Conservation (phyloP, 2,797 vertebrate species). For the Micromesistius poutassou region DNA sequence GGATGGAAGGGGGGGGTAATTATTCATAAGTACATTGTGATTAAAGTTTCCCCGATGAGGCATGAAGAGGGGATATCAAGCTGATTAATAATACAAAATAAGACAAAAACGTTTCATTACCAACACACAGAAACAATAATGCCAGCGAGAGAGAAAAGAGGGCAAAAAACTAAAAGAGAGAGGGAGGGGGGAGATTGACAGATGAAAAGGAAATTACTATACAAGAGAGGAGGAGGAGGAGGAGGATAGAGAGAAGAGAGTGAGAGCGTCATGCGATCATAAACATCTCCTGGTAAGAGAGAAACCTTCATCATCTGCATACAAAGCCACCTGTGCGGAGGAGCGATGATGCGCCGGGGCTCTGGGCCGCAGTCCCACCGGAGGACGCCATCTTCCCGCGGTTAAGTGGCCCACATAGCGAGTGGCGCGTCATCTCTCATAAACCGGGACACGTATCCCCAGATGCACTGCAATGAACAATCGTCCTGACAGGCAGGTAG, state of each 20-base stretch:
- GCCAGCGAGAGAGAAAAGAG: constrained; percentile 1
- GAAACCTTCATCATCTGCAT: constrained; percentile 45
- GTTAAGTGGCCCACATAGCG: constrained; percentile 59
- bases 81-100: background rate
- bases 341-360: background rate
- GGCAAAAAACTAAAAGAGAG: background rate
- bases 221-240: background rate
- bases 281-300: constrained; percentile 23
- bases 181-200: constrained; percentile 5
- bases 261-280: background rate
- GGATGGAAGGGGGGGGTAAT: constrained; percentile 53
- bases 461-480: constrained; percentile 71
- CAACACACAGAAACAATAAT: background rate
- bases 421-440: constrained; percentile 57
- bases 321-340: background rate
- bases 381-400: constrained; percentile 33
- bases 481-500: constrained; percentile 74
- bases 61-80: background rate
- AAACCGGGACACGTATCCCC: constrained; percentile 63
- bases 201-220: background rate
- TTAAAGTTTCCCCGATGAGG: background rate
- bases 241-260: constrained; percentile 1
- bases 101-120: background rate
- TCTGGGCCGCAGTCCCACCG: constrained; percentile 4
- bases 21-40: constrained; percentile 37